Conservation (phyloP, 92 coral and sea anemone genomes). For the Diadumene lineata region DNA sequence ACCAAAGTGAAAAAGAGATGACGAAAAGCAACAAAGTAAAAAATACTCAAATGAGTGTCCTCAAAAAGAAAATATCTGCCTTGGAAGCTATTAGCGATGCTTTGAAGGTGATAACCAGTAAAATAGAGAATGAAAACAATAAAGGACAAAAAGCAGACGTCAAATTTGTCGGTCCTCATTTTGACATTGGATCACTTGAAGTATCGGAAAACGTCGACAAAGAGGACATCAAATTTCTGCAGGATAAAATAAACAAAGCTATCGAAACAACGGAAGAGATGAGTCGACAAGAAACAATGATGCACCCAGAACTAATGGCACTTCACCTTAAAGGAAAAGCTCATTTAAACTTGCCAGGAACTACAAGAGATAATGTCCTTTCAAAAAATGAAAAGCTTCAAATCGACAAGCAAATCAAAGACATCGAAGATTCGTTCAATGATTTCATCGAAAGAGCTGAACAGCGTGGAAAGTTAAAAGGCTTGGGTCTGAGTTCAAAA, state of each 20-base stretch:
- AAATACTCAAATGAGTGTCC: conserved; percentile 3
- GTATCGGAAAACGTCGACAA: conserved; percentile 13
- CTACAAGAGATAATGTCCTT: conserved; percentile 50
- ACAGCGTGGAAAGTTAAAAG: conserved; percentile 30
- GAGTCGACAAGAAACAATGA: conserved; percentile 36
- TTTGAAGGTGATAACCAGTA: conserved; percentile 57
- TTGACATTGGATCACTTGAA: neutral
- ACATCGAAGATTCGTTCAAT: conserved; percentile 45
- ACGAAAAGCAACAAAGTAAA: neutral
- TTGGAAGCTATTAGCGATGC: conserved; percentile 80
- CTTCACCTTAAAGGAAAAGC: conserved; percentile 27
- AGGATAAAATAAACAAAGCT: conserved; percentile 62
- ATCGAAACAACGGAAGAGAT: conserved; percentile 58
- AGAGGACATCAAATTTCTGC: conserved; percentile 37
- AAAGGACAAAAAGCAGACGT: conserved; percentile 18
- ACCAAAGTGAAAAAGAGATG: conserved; percentile 6
- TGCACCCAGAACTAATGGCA: conserved; percentile 20
- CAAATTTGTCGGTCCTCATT: neutral
- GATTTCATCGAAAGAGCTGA: conserved; percentile 38
- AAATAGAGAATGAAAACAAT: conserved; percentile 18
- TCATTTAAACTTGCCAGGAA: conserved; percentile 32
- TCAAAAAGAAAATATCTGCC: conserved; percentile 64
- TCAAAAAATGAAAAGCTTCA: neutral
- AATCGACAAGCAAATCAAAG: conserved; percentile 35
- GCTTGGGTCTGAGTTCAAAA: neutral